Percentiles rank a stretch among this genome's conserved stretches.
Evolutionary conservation across 2,888 invertebrate species (phyloP).

Genomic region (Drosophila robusta): DNA sequence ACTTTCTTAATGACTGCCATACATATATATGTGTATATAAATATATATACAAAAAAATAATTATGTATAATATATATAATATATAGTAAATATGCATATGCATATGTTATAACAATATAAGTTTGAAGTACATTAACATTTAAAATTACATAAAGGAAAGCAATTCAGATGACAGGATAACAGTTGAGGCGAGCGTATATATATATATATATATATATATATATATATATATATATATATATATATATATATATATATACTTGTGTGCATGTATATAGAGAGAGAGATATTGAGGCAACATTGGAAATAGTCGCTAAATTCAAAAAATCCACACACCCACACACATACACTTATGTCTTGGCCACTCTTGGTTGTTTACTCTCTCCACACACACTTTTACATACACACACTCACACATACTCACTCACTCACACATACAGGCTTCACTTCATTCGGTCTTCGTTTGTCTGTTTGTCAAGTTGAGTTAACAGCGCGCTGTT

Average conservation of each 20-base stretch:
- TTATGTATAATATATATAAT: constrained; percentile 13
- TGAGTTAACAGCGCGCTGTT: constrained; percentile 20
- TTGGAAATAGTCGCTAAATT: too few relatives aligned
- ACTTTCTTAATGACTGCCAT: constrained; percentile 81
- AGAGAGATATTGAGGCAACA: constrained; percentile 2
- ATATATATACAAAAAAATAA: constrained; percentile 12
- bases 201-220: constrained; percentile 12
- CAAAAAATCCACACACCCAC: neutral
- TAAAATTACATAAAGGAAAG: constrained; percentile 1
- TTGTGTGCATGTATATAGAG: constrained; percentile 1
- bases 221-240: constrained; percentile 10
- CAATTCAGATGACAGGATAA: constrained; percentile 15
- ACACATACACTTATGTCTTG: constrained; percentile 28
- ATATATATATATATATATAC: constrained; percentile 17
- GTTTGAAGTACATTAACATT: constrained; percentile 8
- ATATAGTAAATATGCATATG: constrained; percentile 5
- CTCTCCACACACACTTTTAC: constrained; percentile 7
- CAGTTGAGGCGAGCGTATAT: constrained; percentile 33
- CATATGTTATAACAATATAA: constrained; percentile 16
- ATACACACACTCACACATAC: neutral
- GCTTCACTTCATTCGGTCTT: neutral
- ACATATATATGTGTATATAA: constrained; percentile 53
- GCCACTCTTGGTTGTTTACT: constrained; percentile 42
- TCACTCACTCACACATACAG: neutral
- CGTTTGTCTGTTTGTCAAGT: too few relatives aligned